A percentile compares a stretch with the other conserved stretches of the same genome.
Evolutionary conservation across 37 sponge, comb jelly and placozoan genomes (phyloP).

Genomic region (Crambe crambe): DNA sequence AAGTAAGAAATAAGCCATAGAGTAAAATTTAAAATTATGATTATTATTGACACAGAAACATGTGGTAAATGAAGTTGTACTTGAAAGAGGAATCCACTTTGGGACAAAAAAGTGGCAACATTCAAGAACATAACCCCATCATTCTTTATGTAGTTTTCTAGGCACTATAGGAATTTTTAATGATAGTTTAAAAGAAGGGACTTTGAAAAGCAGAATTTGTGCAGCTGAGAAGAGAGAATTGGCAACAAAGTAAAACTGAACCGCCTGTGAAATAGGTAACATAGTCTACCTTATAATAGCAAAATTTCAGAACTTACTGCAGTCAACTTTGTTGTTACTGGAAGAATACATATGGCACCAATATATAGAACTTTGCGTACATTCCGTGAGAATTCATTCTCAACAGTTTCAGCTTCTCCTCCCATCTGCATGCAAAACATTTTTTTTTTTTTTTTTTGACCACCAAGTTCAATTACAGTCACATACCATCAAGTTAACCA

Average conservation of each 20-base stretch:
- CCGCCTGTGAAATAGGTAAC: constrained; percentile 28
- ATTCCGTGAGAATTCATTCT: constrained; percentile 25
- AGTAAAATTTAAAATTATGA: background rate
- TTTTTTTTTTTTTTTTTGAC: background rate
- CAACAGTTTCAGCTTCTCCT: constrained; percentile 59
- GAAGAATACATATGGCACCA: constrained; percentile 52
- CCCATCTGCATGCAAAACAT: constrained; percentile 44
- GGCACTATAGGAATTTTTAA: constrained; percentile 46
- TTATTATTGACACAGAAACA: constrained; percentile 5
- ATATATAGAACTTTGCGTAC: constrained; percentile 56
- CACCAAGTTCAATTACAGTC: background rate
- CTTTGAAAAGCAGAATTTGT: constrained; percentile 60
- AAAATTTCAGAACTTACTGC: constrained; percentile 59
- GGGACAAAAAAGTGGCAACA: constrained; percentile 15
- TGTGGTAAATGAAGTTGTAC: constrained; percentile 11
- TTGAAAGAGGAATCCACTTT: constrained; percentile 12
- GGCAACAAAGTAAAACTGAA: constrained; percentile 83
- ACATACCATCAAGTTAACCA: constrained; percentile 69
- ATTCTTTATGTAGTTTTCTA: background rate
- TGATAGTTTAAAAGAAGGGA: constrained; percentile 32
- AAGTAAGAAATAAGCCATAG: constrained; percentile 7
- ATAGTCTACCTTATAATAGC: background rate
- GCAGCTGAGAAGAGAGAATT: constrained; percentile 34
- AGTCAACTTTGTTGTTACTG: constrained; percentile 66
- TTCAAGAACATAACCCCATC: background rate